A percentile compares a stretch with the other conserved stretches of the same genome.
Evolutionary conservation across 2,888 invertebrate genomes (phyloP).

Genomic region (Ornithoptera priamus): DNA sequence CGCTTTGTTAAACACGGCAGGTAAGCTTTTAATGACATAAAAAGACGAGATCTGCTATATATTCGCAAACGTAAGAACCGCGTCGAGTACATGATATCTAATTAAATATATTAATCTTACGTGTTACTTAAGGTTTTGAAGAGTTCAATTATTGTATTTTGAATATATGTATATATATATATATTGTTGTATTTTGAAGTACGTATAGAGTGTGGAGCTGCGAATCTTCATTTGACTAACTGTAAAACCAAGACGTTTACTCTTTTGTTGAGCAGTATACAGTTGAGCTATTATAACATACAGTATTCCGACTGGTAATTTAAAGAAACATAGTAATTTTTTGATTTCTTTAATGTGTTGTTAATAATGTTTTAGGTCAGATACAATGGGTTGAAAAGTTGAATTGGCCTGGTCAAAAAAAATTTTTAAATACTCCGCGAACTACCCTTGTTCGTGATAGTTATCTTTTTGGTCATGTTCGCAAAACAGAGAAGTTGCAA

Average conservation of each 20-base stretch:
- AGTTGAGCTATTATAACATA: not conserved
- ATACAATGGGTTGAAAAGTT: constrained; percentile 87
- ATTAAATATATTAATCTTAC: too few species aligned
- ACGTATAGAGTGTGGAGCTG: too few species aligned
- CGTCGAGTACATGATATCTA: too few species aligned
- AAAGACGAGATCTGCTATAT: too few species aligned
- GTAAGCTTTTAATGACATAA: constrained; percentile 52
- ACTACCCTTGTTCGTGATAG: constrained; percentile 78
- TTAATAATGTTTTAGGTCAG: constrained; percentile 52
- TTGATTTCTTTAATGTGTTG: not conserved
- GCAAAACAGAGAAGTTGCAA: constrained; percentile 81
- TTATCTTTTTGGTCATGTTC: constrained; percentile 85
- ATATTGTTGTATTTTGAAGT: too few species aligned
- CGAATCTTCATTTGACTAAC: too few species aligned
- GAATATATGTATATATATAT: too few species aligned
- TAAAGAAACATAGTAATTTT: not conserved
- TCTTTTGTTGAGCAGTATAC: not conserved
- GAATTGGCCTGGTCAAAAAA: constrained; percentile 79
- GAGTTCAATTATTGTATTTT: too few species aligned
- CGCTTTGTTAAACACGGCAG: constrained; percentile 90
- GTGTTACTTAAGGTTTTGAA: too few species aligned
- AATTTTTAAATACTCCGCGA: constrained; percentile 80
- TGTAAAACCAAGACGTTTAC: not conserved
- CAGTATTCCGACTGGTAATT: too few species aligned
- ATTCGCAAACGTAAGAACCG: too few species aligned